A percentile compares a stretch with the other conserved stretches of the same genome.
Evolutionary conservation across 2,888 invertebrate genomes (phyloP).

Genomic region (Nymphalis polychloros): DNA sequence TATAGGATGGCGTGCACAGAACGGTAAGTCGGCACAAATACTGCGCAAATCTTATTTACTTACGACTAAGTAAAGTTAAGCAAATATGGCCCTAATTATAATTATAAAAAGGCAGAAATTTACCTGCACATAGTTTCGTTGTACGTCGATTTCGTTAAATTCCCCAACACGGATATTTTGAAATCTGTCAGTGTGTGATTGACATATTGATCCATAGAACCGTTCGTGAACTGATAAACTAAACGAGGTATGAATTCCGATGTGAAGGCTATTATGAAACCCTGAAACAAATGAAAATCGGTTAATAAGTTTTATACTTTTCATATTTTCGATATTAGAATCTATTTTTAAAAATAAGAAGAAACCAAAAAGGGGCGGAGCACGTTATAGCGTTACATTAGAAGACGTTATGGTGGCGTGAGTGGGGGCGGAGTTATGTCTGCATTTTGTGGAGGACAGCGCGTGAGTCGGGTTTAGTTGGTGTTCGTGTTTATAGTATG

Average conservation of each 20-base stretch:
- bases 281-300: constrained; percentile 77
- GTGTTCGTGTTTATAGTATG: too few relatives aligned
- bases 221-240: constrained; percentile 87
- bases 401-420: too few relatives aligned
- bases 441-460: too few relatives aligned
- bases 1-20: too few relatives aligned
- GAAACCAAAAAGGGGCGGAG: too few relatives aligned
- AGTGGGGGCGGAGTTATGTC: too few relatives aligned
- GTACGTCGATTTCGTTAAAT: constrained; percentile 68
- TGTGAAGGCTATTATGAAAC: constrained; percentile 98
- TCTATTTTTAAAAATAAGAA: too few relatives aligned
- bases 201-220: constrained; percentile 87
- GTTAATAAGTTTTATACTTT: background rate
- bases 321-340: too few relatives aligned
- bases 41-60: too few relatives aligned
- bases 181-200: constrained; percentile 89
- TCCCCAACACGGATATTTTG: constrained; percentile 83
- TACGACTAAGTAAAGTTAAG: background rate
- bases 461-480: too few relatives aligned
- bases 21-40: too few relatives aligned
- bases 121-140: constrained; percentile 85
- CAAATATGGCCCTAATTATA: background rate
- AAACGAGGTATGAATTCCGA: constrained; percentile 96
- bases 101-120: constrained; percentile 6
- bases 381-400: too few relatives aligned